phyloP scores from a whole-genome alignment of 2,888 invertebrate species.

The Cantharis lateralis region DNA sequence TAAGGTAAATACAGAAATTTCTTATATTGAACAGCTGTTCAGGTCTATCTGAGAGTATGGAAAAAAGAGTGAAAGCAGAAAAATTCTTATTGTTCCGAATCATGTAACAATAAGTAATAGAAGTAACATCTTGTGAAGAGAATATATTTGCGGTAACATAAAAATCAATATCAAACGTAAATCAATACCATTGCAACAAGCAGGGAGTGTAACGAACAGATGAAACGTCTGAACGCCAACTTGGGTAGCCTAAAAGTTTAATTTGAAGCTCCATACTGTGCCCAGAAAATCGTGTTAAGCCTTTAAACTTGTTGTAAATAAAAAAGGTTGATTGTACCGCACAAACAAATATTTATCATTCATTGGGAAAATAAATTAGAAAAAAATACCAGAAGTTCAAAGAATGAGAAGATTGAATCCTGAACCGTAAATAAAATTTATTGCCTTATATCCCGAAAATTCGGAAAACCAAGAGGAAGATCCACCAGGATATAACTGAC shows the following conservation, averaged over 20 bases:
- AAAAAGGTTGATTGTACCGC: background rate
- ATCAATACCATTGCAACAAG: background rate
- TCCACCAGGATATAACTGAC: background rate
- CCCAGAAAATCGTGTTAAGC: background rate
- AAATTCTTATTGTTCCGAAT: background rate
- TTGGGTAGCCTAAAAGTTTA: background rate
- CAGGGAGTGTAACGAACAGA: background rate
- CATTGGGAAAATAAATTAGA: background rate
- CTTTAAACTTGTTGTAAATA: background rate
- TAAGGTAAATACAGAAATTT: background rate
- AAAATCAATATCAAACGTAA: background rate
- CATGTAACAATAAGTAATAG: background rate
- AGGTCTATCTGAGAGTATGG: background rate
- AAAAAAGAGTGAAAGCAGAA: background rate
- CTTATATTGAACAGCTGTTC: background rate
- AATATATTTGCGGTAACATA: background rate
- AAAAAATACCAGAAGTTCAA: background rate
- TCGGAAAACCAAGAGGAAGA: background rate
- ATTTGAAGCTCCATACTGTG: background rate
- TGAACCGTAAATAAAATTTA: background rate
- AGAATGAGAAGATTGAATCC: background rate
- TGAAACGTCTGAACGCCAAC: background rate
- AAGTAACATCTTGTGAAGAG: background rate
- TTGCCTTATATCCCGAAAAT: background rate
- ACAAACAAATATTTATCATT: background rate